Conservation (phyloP, 2,113 vertebrate genomes). For the Leucoraja erinaceus region DNA sequence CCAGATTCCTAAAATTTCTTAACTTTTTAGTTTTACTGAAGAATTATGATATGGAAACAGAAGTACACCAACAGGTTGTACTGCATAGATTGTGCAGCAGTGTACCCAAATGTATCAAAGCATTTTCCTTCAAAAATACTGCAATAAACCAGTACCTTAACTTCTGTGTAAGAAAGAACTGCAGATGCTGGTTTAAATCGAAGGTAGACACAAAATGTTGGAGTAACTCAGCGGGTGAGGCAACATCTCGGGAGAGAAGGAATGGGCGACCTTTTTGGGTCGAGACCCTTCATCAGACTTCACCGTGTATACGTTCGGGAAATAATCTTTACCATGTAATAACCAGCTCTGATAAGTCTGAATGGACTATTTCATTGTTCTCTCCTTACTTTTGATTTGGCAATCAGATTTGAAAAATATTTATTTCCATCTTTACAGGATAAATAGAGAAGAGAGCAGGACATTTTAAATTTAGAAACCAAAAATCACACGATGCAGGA, state of each 20-base stretch:
- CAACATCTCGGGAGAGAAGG: too few species aligned
- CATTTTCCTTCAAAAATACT: too few species aligned
- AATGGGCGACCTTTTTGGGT: too few species aligned
- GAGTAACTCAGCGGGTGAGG: too few species aligned
- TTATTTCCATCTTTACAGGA: not conserved
- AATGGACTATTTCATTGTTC: not conserved
- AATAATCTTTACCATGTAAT: too few species aligned
- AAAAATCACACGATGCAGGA: not conserved
- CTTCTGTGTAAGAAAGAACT: too few species aligned
- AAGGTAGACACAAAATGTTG: too few species aligned
- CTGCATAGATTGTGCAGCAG: not conserved
- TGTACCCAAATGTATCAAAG: too few species aligned
- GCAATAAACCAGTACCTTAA: too few species aligned
- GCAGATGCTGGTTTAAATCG: too few species aligned
- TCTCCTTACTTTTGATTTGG: not conserved
- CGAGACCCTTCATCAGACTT: too few species aligned
- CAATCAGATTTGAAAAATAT: not conserved
- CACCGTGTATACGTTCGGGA: too few species aligned
- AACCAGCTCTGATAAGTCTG: not conserved
- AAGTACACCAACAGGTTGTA: not conserved
- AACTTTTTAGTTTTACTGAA: not conserved
- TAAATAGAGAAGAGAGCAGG: not conserved
- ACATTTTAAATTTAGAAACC: not conserved
- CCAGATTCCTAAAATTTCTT: not conserved
- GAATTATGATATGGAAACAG: not conserved